Evolutionary conservation across 2,113 vertebrate genomes (phyloP).

Genomic region (Cyanoderma ruficeps): DNA sequence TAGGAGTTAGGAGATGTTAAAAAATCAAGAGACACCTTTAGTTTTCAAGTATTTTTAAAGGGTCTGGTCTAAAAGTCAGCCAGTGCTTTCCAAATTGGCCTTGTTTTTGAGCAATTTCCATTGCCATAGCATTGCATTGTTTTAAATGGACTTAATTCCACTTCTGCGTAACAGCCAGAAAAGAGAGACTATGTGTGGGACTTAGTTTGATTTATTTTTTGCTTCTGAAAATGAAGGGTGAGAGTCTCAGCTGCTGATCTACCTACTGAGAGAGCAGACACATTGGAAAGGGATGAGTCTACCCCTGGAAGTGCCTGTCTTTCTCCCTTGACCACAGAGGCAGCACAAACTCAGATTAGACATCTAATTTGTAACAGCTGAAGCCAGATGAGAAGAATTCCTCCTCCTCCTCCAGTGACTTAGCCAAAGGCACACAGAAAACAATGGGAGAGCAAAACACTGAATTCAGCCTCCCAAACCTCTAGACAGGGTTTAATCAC

Average conservation of each 20-base stretch:
- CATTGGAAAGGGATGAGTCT: not conserved
- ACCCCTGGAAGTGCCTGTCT: not conserved
- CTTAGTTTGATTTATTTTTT: not conserved
- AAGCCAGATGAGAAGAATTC: not conserved
- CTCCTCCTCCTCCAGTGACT: not conserved
- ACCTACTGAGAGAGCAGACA: not conserved
- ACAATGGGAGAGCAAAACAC: not conserved
- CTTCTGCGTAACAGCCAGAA: not conserved
- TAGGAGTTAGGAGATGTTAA: not conserved
- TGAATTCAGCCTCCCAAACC: not conserved
- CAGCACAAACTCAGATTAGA: not conserved
- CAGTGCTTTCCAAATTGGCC: not conserved
- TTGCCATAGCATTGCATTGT: not conserved
- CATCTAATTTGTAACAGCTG: not conserved
- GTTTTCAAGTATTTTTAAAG: not conserved
- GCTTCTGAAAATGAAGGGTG: not conserved
- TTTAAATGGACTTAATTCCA: not conserved
- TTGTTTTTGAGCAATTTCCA: not conserved
- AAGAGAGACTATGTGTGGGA: not conserved
- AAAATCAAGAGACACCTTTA: not conserved
- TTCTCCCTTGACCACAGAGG: not conserved
- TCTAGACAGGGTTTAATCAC: not conserved
- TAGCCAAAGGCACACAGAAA: conserved; percentile 19
- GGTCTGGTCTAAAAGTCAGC: not conserved
- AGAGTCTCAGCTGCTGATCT: not conserved